Evolutionary conservation across 1,140 invertebrate genomes (phyloP).

Genomic region (Ladona fulva): DNA sequence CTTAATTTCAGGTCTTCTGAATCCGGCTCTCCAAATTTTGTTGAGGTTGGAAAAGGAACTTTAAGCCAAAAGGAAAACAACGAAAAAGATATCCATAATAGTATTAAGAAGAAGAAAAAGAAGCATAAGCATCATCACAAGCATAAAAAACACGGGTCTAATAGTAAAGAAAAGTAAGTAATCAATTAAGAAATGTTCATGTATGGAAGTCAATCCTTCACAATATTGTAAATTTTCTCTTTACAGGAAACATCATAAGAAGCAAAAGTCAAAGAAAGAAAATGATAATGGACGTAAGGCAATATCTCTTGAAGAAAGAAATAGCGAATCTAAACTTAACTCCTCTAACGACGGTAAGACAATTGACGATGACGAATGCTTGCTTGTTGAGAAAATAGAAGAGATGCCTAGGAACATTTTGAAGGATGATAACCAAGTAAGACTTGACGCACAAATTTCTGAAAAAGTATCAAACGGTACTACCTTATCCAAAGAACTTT

Average conservation of each 20-base stretch:
- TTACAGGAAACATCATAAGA: constrained; percentile 36
- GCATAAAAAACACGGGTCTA: constrained; percentile 41
- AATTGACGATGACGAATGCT: neutral
- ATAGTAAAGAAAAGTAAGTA: constrained; percentile 35
- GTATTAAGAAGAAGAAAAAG: constrained; percentile 41
- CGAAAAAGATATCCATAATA: neutral
- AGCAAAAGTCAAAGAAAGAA: constrained; percentile 23
- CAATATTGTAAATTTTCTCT: constrained; percentile 11
- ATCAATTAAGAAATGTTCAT: neutral
- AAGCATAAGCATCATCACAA: constrained; percentile 47
- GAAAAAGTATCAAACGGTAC: neutral
- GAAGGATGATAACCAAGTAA: neutral
- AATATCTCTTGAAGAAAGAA: neutral
- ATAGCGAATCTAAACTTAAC: neutral
- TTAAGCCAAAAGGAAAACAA: neutral
- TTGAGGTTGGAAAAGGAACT: neutral
- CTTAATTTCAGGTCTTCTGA: neutral
- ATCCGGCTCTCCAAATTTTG: neutral
- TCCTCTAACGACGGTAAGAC: neutral
- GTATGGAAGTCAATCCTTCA: neutral
- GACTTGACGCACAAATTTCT: neutral
- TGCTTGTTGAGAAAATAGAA: neutral
- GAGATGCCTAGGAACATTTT: neutral
- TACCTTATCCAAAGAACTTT: neutral
- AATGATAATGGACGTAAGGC: constrained; percentile 14